Base-by-base conservation (phyloP, 2,888 invertebrate genomes). In the Taphrorychus bicolor region DNA sequence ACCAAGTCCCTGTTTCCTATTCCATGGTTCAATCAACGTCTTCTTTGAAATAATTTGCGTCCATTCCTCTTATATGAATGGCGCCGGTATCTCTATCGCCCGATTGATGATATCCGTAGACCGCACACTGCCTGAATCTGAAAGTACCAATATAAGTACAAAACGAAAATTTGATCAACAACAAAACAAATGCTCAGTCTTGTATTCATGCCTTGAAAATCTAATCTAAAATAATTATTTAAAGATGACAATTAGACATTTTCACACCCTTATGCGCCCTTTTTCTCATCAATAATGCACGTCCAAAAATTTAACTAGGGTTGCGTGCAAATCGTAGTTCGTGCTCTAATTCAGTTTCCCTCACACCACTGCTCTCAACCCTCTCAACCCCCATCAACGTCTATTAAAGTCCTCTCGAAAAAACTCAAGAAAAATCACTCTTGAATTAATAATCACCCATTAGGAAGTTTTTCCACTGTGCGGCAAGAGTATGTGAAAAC, bases 341-440 rank as follows among this genome's bases (percentile, higher is more conserved):
- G 54, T n/a, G 45, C 59, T 59, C 45, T 59, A 65, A 59, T 59
- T 52, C 59, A 24, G 23, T 59, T 59, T 59, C 40, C 62, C 67
- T 49, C 63, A 62, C 58, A 67, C 67, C 62, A 62, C 59, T 40
- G 62, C 57, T 62, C 54, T 62, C 59, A 64, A 54, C 59, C 64
- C 69, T 64, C 69, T 69, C 69, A 69, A 63, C 75, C 75, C 73
- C 73, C 72, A 70, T 75, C 75, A 75, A 73, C 71, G 74, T 75
- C 73, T 70, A 73, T 74, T 73, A 73, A 71, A 60, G 69, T 63
- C 53, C 72, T 64, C 66, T 51, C n/a, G 24, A 71, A 73, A 74
- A 74, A 74, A 73, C 63, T 69, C 70, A 73, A 73, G 74, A 74
- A 74, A 74, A 74, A 74, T 74, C 69, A 32, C 56, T 19, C 40